Conservation (phyloP, 2,113 vertebrate species). For the Sorex araneus region DNA sequence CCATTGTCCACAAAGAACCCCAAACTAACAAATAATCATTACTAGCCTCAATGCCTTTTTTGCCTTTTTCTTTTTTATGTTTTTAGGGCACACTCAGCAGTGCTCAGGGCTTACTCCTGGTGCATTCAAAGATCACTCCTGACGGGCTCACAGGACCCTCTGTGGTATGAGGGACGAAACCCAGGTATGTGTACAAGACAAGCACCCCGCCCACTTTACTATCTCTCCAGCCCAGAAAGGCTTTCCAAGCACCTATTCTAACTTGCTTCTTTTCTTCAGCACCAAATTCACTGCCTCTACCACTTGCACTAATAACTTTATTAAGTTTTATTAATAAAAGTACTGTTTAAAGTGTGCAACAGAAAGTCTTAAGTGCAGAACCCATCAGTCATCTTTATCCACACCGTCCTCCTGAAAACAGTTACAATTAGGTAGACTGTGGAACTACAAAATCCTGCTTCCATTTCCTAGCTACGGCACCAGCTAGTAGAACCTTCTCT, state of each 20-base stretch:
- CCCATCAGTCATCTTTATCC: neutral
- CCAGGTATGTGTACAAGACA: no score
- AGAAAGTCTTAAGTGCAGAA: neutral
- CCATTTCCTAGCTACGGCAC: neutral
- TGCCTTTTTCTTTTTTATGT: neutral
- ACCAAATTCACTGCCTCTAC: conserved; percentile 1
- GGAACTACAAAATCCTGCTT: neutral
- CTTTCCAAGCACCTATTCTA: neutral
- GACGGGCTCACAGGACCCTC: no score
- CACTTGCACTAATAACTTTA: neutral
- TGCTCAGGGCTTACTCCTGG: no score
- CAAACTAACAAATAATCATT: conserved; percentile 30
- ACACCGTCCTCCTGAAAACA: neutral
- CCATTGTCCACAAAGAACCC: neutral
- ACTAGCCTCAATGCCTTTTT: neutral
- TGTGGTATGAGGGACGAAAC: no score
- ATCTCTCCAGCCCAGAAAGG: neutral
- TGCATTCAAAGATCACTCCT: no score
- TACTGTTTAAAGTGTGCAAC: neutral
- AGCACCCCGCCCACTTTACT: no score
- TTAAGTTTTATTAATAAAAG: conserved; percentile 37
- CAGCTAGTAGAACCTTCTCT: neutral
- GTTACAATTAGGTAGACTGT: neutral
- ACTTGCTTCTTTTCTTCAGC: conserved; percentile 2
- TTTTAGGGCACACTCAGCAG: no score